Evolutionary conservation across 1,140 invertebrate genomes (phyloP), one percentile per base, ranked within the genome.

Genomic region (Brachionus paranguensis): DNA sequence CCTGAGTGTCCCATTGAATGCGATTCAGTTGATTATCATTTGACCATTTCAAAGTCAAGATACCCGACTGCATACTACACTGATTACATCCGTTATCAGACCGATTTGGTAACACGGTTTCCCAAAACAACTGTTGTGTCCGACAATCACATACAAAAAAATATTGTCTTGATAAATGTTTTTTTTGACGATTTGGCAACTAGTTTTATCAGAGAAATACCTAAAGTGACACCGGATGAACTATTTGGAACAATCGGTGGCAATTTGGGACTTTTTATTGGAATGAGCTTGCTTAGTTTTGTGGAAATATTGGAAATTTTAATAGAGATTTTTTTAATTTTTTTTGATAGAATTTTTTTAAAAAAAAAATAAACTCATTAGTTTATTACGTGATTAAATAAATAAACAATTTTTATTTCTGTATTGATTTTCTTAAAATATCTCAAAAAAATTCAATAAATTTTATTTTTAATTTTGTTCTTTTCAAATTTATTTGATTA

Each of bases 121-220:
- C 78, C 78, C 14, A n/a, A 24, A 24, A 68, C 53, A 20, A 81
- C 78, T 43, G 12, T 14, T 11, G 78, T 81, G 3, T 37, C 53
- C 14, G 78, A 81, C 33, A 81, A 81, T 60, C 78, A 81, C 29
- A 81, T 81, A 7, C 78, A 81, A 68, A 81, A 81, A 64, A 81
- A 81, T 45, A 81, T 81, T 14, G 78, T 81, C 14, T 68, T 81
- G n/a, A 27, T 81, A 12, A 81, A 81, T 37, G 78, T 81, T 20
- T 81, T 81, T 47, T 81, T 55, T 47, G 78, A 81, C 24, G 78
- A 81, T 43, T 68, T 81, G 33, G 37, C 78, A 6, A 47, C 53
- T 4, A 64, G 27, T 29, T 81, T 64, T 81, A 37, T 81, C 11
- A 43, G 55, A 43, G 78, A 81, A 81, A 81, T 81, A 14, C 78